Base-by-base conservation (phyloP, 2,797 vertebrate genomes). In the Rhinoraja longicauda region DNA sequence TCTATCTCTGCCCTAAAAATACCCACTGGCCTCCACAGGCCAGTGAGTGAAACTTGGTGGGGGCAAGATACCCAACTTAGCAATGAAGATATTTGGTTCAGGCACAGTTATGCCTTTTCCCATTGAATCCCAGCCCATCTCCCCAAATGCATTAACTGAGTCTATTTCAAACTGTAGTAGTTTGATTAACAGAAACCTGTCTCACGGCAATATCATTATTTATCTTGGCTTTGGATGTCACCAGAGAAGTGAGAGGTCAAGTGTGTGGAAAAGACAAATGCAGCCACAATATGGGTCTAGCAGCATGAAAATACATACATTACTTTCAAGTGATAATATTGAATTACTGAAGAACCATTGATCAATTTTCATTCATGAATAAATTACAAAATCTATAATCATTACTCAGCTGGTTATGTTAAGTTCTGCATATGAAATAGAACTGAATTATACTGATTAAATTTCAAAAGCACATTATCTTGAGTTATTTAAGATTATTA, bases 401-500 rank as follows among this genome's bases (percentile, higher is more conserved):
- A 45, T 29, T 45, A 53, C 67, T 53, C 90, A 73, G 67, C 70
- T 73, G 39, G 72, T 73, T 45, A 70, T 91, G 67, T 39, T 13
- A 70, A 91, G 67, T 53, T 24, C 73, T 91, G 39, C 67, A 91
- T 45, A 73, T 73, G 64, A 73, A 91, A 53, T 45, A 17, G 39
- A 73, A 17, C 36, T 92, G 72, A 75, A 92, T 92, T 73, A 92
- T 45, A 53, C 70, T n/a, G 70, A 92, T 45, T 92, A 53, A 92
- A 92, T 57, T 75, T 88, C 59, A 36, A 88, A 88, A 88, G 59
- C 59, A 67, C 59, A 88, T 88, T 64, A 67, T 88, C 7, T 64
- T 88, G 62, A 67, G 84, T 67, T 88, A 67, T 67, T 88, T 88
- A 88, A 88, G n/a, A 88, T 88, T 88, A 88, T 88, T 64, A 24